Base-by-base conservation (phyloP, 2,888 invertebrate species). In the Melanostoma scalare region DNA sequence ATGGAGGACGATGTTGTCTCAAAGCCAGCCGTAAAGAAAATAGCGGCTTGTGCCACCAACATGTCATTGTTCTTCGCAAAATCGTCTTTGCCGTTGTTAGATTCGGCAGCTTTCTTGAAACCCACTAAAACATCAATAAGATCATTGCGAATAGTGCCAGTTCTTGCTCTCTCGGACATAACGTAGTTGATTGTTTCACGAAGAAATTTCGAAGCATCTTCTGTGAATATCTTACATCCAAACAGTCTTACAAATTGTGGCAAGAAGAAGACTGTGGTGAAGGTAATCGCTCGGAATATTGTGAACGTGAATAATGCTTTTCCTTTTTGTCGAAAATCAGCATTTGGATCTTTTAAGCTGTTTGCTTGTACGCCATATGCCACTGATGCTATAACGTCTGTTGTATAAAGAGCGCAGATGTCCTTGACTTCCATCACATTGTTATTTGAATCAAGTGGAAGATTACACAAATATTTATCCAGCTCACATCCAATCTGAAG, bases 81-180 rank as follows among this genome's bases (percentile, higher is more conserved):
- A 10, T 88, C 86, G 0, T 89, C 84, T 0, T 86, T 85, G 36
- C 87, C 86, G 6, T 85, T 82, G 1, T 85, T 63, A 0, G 86
- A 74, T 4, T 87, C 86, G 10, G 65, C 42, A 8, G 80, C 85
- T 60, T 90, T 88, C 38, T 89, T 91, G 4, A 93, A 76, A 1
- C 90, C 89, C 42, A 93, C 88, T 8, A 93, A 86, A 3, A 92
- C 86, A 85, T 93, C 93, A 50, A 93, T 90, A 0, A 93, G 89
- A 87, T 93, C 93, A 63, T 92, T 90, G 6, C 92, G 89, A 6
- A 88, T 88, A 0, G 85, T 63, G 3, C 91, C 92, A 3, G 89
- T 89, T 8, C 89, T 86, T 67, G 91, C 90, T 2, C 93, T 89
- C 8, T 91, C 89, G 0, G 87, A 63, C 53, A 93, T 91, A 0